Evolutionary conservation across 1,140 invertebrate species (phyloP).

Genomic region (Acromyrmex heyeri): DNA sequence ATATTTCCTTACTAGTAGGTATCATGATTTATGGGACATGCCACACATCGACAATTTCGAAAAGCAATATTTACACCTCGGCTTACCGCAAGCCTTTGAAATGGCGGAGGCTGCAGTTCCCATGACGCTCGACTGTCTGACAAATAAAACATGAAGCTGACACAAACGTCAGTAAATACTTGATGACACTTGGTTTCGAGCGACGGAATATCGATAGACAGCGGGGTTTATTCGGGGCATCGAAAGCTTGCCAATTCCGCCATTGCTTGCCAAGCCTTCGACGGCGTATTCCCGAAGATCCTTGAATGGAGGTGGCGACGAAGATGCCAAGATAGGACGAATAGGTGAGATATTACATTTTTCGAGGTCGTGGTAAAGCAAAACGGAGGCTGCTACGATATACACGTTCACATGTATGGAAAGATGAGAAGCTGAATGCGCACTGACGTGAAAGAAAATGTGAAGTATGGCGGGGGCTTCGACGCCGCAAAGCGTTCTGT

Average conservation of each 20-base stretch:
- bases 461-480: neutral
- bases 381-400: constrained; percentile 17
- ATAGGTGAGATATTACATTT: constrained; percentile 63
- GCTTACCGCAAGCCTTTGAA: constrained; percentile 10
- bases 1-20: neutral
- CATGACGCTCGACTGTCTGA: constrained; percentile 9
- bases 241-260: constrained; percentile 68
- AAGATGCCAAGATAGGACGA: constrained; percentile 29
- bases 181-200: constrained; percentile 55
- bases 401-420: neutral
- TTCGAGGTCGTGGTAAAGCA: constrained; percentile 19
- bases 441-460: constrained; percentile 25
- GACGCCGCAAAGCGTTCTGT: neutral
- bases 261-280: constrained; percentile 45
- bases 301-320: constrained; percentile 30
- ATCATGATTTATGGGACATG: constrained; percentile 44
- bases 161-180: constrained; percentile 75
- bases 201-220: constrained; percentile 60
- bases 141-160: constrained; percentile 67
- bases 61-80: constrained; percentile 40
- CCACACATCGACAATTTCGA: constrained; percentile 46
- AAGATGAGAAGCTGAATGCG: constrained; percentile 25
- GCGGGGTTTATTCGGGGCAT: neutral
- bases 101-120: constrained; percentile 13
- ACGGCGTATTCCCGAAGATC: constrained; percentile 34